Percentiles rank a stretch among this genome's conserved stretches.
Conservation (phyloP, 2,797 vertebrate genomes). For the Agapornis canus region DNA sequence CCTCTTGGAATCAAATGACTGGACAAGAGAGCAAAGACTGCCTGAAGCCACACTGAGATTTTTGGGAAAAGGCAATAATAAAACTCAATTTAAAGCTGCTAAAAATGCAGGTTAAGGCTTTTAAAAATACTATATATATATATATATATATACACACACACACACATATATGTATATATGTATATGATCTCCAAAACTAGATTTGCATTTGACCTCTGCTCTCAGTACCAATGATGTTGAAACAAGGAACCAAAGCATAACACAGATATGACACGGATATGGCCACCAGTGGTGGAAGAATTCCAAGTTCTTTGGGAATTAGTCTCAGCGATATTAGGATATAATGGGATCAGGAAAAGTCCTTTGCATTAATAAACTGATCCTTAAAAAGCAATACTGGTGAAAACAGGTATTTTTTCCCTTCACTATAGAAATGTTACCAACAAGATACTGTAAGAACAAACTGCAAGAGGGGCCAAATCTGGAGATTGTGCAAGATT, state of each 20-base stretch:
- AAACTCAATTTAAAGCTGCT: neutral
- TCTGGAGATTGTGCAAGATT: slow-evolving; percentile 30
- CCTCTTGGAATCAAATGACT: neutral
- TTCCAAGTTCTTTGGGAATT: neutral
- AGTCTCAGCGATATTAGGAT: neutral
- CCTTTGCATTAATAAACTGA: neutral
- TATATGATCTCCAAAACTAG: neutral
- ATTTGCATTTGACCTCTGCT: neutral
- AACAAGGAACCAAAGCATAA: neutral
- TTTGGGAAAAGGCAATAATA: neutral
- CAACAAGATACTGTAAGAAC: neutral
- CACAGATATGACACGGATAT: neutral
- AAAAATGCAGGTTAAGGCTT: neutral
- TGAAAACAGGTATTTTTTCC: neutral
- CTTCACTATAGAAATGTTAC: neutral
- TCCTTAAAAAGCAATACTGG: neutral
- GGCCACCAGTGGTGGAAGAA: neutral
- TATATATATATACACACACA: neutral
- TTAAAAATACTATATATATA: neutral
- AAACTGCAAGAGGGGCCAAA: neutral
- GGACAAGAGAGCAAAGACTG: neutral
- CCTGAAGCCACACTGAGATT: neutral
- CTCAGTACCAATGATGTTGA: neutral
- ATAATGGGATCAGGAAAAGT: neutral
- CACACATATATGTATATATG: neutral